Evolutionary conservation across 2,888 invertebrate genomes (phyloP).

Genomic region (Parelbella ahira): DNA sequence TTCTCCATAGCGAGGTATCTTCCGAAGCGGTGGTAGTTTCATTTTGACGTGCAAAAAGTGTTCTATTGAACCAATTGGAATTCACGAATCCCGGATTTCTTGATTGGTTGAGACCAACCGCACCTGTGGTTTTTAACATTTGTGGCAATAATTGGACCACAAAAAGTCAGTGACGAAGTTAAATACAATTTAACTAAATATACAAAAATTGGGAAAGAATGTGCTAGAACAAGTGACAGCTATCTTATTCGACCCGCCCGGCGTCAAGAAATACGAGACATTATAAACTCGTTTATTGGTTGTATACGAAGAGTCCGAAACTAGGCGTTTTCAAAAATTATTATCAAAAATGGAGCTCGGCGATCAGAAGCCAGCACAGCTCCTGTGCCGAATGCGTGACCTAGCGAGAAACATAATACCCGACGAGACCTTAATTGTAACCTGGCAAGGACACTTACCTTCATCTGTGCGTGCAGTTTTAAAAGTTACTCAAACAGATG

Average conservation of each 20-base stretch:
- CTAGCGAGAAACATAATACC: conserved; percentile 26
- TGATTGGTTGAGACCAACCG: too few relatives aligned
- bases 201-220: too few relatives aligned
- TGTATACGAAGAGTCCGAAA: conserved; percentile 23
- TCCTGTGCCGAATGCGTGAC: conserved; percentile 30
- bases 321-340: conserved; percentile 28
- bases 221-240: background rate
- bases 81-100: too few relatives aligned
- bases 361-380: conserved; percentile 30
- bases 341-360: conserved; percentile 29
- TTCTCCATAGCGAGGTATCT: too few relatives aligned
- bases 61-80: too few relatives aligned
- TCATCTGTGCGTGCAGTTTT: background rate
- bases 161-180: background rate
- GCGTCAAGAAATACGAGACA: background rate
- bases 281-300: too few relatives aligned
- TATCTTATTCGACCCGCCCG: background rate
- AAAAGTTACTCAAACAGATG: background rate
- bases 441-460: background rate
- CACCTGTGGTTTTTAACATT: too few relatives aligned
- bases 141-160: too few relatives aligned
- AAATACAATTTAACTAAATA: background rate
- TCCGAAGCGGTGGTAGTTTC: too few relatives aligned
- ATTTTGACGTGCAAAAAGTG: too few relatives aligned
- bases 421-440: conserved; percentile 13